phyloP scores from a whole-genome alignment of 2,113 vertebrate species.

The Phalacrocorax pelagicus region DNA sequence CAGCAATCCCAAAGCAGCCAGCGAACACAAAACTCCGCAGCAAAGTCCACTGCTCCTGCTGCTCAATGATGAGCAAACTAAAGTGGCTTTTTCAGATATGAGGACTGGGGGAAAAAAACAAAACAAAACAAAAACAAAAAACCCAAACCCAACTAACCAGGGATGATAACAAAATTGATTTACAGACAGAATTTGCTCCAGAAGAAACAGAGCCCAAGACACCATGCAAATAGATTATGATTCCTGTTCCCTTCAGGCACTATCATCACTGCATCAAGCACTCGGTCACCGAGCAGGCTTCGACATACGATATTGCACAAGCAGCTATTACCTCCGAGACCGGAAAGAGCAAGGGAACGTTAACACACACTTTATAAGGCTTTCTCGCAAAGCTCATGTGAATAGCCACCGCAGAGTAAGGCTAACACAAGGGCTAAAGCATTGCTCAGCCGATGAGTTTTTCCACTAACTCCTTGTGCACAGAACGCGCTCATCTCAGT shows the following conservation, averaged over 20 bases:
- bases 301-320: rapidly evolving
- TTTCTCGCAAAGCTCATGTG: neutral
- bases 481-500: rapidly evolving
- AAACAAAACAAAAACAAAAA: neutral
- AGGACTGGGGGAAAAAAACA: neutral
- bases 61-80: neutral
- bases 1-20: neutral
- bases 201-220: neutral
- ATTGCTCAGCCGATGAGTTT: neutral
- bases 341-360: neutral
- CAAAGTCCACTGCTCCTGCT: neutral
- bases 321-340: neutral
- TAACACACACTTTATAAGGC: rapidly evolving
- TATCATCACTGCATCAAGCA: neutral
- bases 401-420: neutral
- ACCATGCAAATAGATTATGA: neutral
- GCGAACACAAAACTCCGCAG: rapidly evolving
- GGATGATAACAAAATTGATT: neutral
- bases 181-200: neutral
- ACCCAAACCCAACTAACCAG: neutral
- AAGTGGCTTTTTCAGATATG: neutral
- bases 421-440: rapidly evolving
- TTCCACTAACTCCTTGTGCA: neutral
- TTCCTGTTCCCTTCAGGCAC: neutral
- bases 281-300: rapidly evolving